Conservation (phyloP, 2,888 invertebrate species). For the Megamerina dolium region DNA sequence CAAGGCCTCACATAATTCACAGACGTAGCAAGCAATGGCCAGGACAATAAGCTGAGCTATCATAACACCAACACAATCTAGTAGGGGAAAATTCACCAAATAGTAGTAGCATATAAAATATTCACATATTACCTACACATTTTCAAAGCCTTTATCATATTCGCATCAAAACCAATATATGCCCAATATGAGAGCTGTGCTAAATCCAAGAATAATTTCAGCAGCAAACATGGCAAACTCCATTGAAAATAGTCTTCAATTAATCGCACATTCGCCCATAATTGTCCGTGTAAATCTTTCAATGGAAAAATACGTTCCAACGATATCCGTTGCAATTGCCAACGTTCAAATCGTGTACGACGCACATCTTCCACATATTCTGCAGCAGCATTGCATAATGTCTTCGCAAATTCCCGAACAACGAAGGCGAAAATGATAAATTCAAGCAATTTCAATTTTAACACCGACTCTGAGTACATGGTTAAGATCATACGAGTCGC, state of each 20-base stretch:
- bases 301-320: constrained; percentile 20
- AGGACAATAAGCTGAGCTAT: constrained; percentile 9
- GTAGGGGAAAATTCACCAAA: neutral
- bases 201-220: constrained; percentile 30
- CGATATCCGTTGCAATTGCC: constrained; percentile 7
- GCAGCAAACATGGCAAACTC: constrained; percentile 25
- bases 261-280: constrained; percentile 24
- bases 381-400: constrained; percentile 17
- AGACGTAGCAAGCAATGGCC: neutral
- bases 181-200: constrained; percentile 31
- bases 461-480: constrained; percentile 29
- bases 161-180: constrained; percentile 11
- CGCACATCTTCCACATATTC: neutral
- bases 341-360: constrained; percentile 12
- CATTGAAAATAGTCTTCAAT: constrained; percentile 30
- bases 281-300: constrained; percentile 28
- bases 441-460: constrained; percentile 28
- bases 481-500: constrained; percentile 13
- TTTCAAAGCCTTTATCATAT: constrained; percentile 11
- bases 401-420: constrained; percentile 22
- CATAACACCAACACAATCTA: constrained; percentile 12
- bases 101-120: neutral
- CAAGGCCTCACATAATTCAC: constrained; percentile 7
- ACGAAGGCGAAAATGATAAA: constrained; percentile 24
- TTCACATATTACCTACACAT: constrained; percentile 10